Evolutionary conservation across 2,113 vertebrate species (phyloP).

Genomic region (Ictidomys tridecemlineatus): DNA sequence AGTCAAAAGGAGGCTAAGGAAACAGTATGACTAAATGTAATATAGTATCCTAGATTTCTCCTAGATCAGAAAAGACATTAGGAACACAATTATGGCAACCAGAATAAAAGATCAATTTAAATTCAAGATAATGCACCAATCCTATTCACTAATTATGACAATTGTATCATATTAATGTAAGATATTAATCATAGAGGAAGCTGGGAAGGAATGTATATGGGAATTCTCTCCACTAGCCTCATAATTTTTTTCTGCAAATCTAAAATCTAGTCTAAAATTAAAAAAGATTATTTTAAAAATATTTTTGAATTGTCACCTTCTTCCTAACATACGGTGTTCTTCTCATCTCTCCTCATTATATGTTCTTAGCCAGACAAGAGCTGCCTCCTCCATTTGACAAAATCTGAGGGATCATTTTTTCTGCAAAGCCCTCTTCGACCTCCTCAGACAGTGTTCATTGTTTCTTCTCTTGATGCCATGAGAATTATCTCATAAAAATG

Average conservation of each 20-base stretch:
- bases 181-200: not conserved
- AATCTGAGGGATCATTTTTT: not conserved
- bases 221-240: not conserved
- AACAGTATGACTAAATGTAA: not conserved
- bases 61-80: not conserved
- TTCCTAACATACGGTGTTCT: not conserved
- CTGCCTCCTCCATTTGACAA: not conserved
- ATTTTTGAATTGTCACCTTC: not conserved
- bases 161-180: not conserved
- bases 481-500: not conserved
- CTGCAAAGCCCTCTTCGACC: not conserved
- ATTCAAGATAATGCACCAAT: not conserved
- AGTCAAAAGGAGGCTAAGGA: not conserved
- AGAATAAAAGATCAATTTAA: not conserved
- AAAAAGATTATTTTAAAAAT: not conserved
- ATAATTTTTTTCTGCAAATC: conserved; percentile 18
- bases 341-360: not conserved
- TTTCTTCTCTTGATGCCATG: not conserved
- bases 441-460: not conserved
- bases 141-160: not conserved
- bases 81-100: not conserved
- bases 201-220: not conserved
- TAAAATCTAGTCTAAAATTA: conserved; percentile 35
- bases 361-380: not conserved
- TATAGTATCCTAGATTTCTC: not conserved